Evolutionary conservation across 1,140 invertebrate genomes (phyloP), one percentile per base, ranked within the genome.

Genomic region (Camponotus pennsylvanicus): DNA sequence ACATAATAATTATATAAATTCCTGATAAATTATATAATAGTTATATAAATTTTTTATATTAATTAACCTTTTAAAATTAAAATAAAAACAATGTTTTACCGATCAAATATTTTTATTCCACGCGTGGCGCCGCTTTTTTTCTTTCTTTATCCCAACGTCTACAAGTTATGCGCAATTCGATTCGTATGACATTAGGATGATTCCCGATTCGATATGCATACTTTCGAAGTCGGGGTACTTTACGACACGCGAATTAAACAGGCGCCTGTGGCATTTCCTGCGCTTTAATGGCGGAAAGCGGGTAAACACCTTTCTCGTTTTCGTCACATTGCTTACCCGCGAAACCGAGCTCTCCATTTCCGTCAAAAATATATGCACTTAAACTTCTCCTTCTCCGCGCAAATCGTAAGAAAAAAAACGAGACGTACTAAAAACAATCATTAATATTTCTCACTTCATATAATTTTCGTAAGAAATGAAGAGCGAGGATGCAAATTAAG

Each of bases 311-410:
- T 57, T 83, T 83, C 79, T 83, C 75, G 49, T 85, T 85, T 85
- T 78, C 82, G 83, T 80, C 71, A 61, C 34, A 18, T 59, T 80
- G 73, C 34, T 80, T 40, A 40, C 13, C 6, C 63, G 71, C 83
- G 13, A 88, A 85, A 66, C 82, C 37, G 21, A 88, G 70, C 42
- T 45, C 42, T 67, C 88, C 88, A 89, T 89, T 89, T 89, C 88
- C 83, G 80, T 85, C 86, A 63, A 52, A 52, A 57, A 59, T 76
- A 55, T 34, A 61, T 45, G 67, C 86, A 67, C 83, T 88, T 59
- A 67, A 67, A 49, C n/a, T 34, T 87, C 40, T 32, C 64, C 76
- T 75, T 64, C 40, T 79, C 71, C 21, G 69, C 49, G 59, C 69
- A 55, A 34, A 52, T 71, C 63, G 59, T 49, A n/a, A 67, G 87